These are phyloP conservation scores for Myzus persicae DNA, from an alignment of 1,140 invertebrate species.

Conservation along the genomic window DNA sequence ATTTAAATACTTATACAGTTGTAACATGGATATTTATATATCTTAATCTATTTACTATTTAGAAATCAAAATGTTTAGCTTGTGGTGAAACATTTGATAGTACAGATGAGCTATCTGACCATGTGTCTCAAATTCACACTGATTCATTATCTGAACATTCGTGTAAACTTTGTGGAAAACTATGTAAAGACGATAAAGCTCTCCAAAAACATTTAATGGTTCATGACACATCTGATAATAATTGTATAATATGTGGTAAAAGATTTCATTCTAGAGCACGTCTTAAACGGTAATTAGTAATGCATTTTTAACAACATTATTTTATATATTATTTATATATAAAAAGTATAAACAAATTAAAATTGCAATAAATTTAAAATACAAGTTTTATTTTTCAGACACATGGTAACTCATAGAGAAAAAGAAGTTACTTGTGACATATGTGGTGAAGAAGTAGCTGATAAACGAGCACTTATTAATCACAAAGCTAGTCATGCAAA, in stretches of 20 bases:
- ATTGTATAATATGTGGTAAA: slow-evolving; percentile 73
- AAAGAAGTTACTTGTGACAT: slow-evolving; percentile 68
- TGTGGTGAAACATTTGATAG: slow-evolving; percentile 72
- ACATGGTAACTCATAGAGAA: slow-evolving; percentile 61
- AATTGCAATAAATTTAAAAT: not conserved
- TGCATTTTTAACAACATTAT: not conserved
- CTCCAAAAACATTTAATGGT: slow-evolving; percentile 75
- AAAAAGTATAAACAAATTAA: not conserved
- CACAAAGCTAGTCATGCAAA: slow-evolving; percentile 66
- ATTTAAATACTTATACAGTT: slow-evolving; percentile 61
- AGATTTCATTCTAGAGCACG: slow-evolving; percentile 76
- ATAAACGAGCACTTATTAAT: slow-evolving; percentile 74
- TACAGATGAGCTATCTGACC: slow-evolving; percentile 68
- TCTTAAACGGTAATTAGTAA: slow-evolving; percentile 65
- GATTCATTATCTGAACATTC: slow-evolving; percentile 70
- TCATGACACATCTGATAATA: slow-evolving; percentile 69
- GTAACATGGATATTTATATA: not conserved
- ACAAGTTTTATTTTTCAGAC: slow-evolving; percentile 60
- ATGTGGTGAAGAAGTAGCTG: slow-evolving; percentile 76
- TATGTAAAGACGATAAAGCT: slow-evolving; percentile 74
- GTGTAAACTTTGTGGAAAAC: slow-evolving; percentile 70
- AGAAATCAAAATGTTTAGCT: slow-evolving; percentile 67
- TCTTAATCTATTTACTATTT: slow-evolving; percentile 51
- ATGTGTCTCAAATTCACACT: slow-evolving; percentile 69
- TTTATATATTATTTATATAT: not conserved